A percentile compares a stretch with the other conserved stretches of the same genome.
These are phyloP conservation scores for Poecile atricapillus DNA, from an alignment of 2,113 vertebrate genomes.

Conservation along the genomic window DNA sequence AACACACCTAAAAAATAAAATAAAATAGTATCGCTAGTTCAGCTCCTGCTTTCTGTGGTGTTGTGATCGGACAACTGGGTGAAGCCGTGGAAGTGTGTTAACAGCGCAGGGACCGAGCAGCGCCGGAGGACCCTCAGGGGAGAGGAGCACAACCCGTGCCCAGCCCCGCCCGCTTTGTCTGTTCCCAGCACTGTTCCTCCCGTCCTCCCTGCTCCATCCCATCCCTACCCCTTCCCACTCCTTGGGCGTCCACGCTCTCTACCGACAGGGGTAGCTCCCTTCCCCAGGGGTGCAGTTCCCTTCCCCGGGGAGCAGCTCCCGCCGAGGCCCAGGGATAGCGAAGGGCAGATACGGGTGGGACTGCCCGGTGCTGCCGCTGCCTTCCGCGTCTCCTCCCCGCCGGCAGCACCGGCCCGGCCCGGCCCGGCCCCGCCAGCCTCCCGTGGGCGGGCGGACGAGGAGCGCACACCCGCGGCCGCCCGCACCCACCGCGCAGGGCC, in stretches of 20 bases:
- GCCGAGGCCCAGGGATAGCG: neutral
- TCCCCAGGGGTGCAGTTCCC: neutral
- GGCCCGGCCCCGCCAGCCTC: neutral
- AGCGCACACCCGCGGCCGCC: neutral
- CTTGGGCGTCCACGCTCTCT: neutral
- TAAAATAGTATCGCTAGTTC: rapidly evolving
- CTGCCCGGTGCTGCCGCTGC: neutral
- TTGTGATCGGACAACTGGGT: rapidly evolving
- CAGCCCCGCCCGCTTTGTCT: neutral
- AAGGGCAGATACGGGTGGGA: neutral
- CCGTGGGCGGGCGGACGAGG: no score
- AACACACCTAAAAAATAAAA: neutral
- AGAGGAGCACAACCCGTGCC: neutral
- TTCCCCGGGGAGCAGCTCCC: neutral
- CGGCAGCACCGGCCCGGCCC: neutral
- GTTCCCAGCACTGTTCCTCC: neutral
- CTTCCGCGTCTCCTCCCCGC: neutral
- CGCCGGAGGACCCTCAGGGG: neutral
- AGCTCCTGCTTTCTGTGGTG: no score
- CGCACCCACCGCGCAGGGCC: neutral
- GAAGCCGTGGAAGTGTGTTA: rapidly evolving
- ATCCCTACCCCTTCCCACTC: neutral
- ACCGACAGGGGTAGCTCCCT: neutral
- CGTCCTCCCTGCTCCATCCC: neutral
- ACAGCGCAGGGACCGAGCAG: rapidly evolving